Percentiles rank a stretch among this genome's conserved stretches.
Evolutionary conservation across 2,797 vertebrate genomes (phyloP).

Genomic region (Mormyrops boulengeri): DNA sequence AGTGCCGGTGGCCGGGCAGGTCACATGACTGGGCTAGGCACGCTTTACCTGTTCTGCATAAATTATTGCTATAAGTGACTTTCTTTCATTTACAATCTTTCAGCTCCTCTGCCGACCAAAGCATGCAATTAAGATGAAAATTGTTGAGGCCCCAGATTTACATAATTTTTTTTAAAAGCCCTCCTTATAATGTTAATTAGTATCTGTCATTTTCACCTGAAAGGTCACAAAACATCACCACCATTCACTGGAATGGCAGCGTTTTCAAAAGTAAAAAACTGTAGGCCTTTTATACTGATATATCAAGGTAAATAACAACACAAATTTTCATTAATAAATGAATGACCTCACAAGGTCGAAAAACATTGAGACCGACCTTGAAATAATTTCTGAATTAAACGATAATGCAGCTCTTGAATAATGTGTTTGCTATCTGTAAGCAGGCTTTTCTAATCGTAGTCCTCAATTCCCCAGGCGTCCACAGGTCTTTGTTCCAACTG

Average conservation of each 20-base stretch:
- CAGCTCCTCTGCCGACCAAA: background rate
- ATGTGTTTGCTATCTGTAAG: constrained; percentile 6
- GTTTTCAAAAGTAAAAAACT: background rate
- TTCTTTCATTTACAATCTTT: background rate
- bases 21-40: background rate
- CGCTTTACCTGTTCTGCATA: background rate
- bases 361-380: background rate
- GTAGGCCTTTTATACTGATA: background rate
- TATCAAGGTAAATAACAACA: background rate
- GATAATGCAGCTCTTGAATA: background rate
- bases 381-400: constrained; percentile 1
- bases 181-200: background rate
- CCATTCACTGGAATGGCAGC: background rate
- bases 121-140: background rate
- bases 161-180: background rate
- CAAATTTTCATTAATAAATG: background rate
- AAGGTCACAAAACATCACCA: background rate
- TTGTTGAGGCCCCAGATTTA: background rate
- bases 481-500: background rate
- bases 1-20: background rate
- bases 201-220: background rate
- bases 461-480: background rate
- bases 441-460: background rate
- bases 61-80: background rate
- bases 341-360: background rate